Conservation (phyloP, 2,113 vertebrate genomes). For the Andinoacara biseriatus region DNA sequence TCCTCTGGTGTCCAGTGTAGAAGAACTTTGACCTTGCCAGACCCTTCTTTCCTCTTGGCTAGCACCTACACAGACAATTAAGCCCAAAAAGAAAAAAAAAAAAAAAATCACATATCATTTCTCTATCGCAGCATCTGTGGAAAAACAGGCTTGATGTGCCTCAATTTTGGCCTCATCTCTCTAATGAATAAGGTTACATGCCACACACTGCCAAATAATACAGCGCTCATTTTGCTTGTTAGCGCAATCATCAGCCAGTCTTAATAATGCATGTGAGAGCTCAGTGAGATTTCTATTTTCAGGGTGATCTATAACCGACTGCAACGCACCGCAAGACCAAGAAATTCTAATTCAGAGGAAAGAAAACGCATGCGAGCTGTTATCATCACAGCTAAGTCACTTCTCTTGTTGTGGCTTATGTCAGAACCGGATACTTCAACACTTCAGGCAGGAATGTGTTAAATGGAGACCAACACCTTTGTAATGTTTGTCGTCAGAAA, state of each 20-base stretch:
- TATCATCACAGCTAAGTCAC: conserved; percentile 9
- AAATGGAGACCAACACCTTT: not conserved
- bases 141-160: conserved; percentile 35
- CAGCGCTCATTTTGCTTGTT: conserved; percentile 57
- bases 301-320: not conserved
- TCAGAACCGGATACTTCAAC: not conserved
- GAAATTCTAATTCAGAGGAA: conserved; percentile 24
- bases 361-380: not conserved
- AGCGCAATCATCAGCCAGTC: conserved; percentile 41
- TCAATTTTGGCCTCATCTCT: conserved; percentile 12
- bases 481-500: not conserved
- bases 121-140: conserved; percentile 19
- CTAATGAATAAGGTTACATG: conserved; percentile 46
- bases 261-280: conserved; percentile 64
- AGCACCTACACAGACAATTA: conserved; percentile 61
- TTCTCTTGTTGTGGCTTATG: conserved; percentile 5
- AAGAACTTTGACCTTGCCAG: conserved; percentile 77
- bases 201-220: conserved; percentile 53
- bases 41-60: conserved; percentile 75
- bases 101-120: not conserved
- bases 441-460: not conserved
- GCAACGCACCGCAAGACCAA: conserved; percentile 24
- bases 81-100: not conserved
- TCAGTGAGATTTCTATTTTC: conserved; percentile 50
- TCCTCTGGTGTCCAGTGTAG: conserved; percentile 79